phyloP scores from a whole-genome alignment of 2,113 vertebrate species.

The Apistogramma diplotaenia region DNA sequence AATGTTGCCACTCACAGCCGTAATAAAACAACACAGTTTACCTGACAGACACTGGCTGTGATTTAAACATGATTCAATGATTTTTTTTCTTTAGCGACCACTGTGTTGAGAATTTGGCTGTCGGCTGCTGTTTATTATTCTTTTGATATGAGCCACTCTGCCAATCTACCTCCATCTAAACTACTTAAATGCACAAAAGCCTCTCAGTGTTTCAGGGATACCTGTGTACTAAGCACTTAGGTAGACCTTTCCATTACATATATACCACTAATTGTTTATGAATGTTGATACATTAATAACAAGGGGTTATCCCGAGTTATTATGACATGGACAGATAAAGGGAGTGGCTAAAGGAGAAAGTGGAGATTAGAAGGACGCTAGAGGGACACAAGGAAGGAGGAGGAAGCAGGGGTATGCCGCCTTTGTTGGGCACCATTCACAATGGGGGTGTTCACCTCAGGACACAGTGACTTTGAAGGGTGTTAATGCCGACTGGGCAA shows the following conservation, averaged over 20 bases:
- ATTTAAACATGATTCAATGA: background rate
- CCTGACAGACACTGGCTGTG: background rate
- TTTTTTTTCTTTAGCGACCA: background rate
- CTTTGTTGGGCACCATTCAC: conserved; percentile 22
- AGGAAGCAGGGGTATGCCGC: conserved; percentile 9
- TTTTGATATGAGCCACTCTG: background rate
- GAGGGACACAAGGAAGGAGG: conserved; percentile 19
- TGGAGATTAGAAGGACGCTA: background rate
- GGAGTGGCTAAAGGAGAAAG: background rate
- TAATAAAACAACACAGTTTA: background rate
- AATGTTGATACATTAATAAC: background rate
- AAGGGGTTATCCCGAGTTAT: background rate
- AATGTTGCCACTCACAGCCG: background rate
- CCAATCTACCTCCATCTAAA: background rate
- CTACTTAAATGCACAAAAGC: background rate
- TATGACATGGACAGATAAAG: background rate
- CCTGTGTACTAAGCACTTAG: background rate
- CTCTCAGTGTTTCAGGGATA: background rate
- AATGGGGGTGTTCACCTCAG: conserved; percentile 54
- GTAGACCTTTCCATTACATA: no score
- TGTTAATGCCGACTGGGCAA: conserved; percentile 71
- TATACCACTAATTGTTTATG: no score
- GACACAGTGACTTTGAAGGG: conserved; percentile 71
- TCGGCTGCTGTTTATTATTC: background rate
- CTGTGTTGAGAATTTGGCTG: background rate